Percentiles rank a stretch among this genome's conserved stretches.
These are phyloP conservation scores for Iguana delicatissima DNA, from an alignment of 2,797 vertebrate species.

Conservation along the genomic window DNA sequence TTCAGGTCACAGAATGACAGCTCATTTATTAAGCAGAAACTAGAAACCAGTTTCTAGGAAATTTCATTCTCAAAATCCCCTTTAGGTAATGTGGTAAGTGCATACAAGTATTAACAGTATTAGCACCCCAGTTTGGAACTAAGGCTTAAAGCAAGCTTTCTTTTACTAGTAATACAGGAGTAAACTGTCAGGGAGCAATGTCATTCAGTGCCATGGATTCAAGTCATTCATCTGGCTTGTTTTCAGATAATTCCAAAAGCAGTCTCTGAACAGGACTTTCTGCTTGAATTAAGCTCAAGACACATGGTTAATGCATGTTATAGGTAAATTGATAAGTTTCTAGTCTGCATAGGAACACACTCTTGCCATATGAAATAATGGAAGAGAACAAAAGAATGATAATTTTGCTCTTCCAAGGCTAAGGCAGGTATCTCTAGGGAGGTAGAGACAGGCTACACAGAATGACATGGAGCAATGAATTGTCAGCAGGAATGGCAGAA, in stretches of 20 bases:
- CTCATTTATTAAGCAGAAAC: neutral
- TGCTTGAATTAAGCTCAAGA: neutral
- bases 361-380: neutral
- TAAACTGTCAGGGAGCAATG: neutral
- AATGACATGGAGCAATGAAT: neutral
- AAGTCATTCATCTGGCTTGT: neutral
- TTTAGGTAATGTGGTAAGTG: neutral
- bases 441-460: neutral
- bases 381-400: neutral
- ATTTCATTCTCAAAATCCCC: neutral
- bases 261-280: neutral
- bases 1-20: neutral
- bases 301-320: neutral
- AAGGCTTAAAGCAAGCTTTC: neutral
- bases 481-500: neutral
- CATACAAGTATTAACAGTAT: neutral
- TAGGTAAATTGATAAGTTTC: neutral
- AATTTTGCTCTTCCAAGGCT: neutral
- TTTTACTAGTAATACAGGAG: neutral
- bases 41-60: conserved; percentile 12
- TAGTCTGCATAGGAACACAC: neutral
- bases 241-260: neutral
- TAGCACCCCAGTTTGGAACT: neutral
- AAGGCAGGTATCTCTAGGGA: neutral
- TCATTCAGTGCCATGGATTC: neutral